Percentiles rank a stretch among this genome's conserved stretches.
These are phyloP conservation scores for Biston stratarius DNA, from an alignment of 2,888 invertebrate genomes.

Conservation along the genomic window DNA sequence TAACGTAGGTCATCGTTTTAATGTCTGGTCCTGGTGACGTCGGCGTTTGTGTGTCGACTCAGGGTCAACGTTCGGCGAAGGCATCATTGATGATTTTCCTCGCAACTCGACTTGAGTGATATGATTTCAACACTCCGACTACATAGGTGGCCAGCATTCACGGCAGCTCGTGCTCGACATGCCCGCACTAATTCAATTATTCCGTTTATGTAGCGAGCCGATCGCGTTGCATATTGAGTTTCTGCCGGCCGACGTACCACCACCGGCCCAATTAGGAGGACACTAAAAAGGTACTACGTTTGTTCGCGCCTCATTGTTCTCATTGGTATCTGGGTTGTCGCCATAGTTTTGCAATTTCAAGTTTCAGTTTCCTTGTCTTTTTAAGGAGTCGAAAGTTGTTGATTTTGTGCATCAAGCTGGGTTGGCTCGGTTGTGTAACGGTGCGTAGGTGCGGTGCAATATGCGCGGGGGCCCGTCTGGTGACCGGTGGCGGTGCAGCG, in stretches of 20 bases:
- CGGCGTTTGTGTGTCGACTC: constrained; percentile 12
- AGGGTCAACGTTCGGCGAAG: constrained; percentile 26
- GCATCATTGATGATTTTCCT: constrained; percentile 29
- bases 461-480: constrained; percentile 78
- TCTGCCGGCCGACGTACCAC: constrained; percentile 70
- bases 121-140: constrained; percentile 38
- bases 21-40: constrained; percentile 33
- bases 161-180: constrained; percentile 66
- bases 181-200: constrained; percentile 80
- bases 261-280: constrained; percentile 80
- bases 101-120: constrained; percentile 19
- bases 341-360: constrained; percentile 71
- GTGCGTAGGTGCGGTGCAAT: constrained; percentile 80
- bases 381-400: constrained; percentile 84
- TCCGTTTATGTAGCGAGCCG: constrained; percentile 78
- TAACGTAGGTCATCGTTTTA: constrained; percentile 20
- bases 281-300: constrained; percentile 79
- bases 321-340: constrained; percentile 74
- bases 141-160: constrained; percentile 61
- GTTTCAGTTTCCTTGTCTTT: constrained; percentile 76
- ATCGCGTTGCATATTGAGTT: constrained; percentile 82
- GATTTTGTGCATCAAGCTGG: constrained; percentile 67
- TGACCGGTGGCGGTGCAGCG: constrained; percentile 55
- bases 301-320: constrained; percentile 81
- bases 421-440: constrained; percentile 75